A percentile compares a stretch with the other conserved stretches of the same genome.
phyloP scores from a whole-genome alignment of 2,113 vertebrate genomes.

The Mandrillus leucophaeus region DNA sequence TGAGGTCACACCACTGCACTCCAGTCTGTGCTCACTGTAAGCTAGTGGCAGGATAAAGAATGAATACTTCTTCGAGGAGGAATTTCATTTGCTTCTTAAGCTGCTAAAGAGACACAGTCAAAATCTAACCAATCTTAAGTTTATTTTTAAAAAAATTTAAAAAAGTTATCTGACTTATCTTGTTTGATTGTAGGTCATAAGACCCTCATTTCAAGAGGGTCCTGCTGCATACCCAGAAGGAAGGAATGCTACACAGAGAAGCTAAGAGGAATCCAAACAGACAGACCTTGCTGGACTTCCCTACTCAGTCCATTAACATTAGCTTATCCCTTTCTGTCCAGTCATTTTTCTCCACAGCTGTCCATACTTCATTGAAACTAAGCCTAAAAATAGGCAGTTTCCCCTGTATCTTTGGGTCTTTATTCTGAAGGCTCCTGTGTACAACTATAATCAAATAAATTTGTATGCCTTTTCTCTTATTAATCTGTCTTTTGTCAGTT shows the following conservation, averaged over 20 bases:
- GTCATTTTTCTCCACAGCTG: background rate
- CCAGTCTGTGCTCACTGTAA: background rate
- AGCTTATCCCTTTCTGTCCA: background rate
- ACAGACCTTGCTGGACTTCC: background rate
- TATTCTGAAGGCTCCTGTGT: background rate
- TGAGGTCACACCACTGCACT: too few species aligned
- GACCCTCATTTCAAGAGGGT: background rate
- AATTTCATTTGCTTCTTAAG: background rate
- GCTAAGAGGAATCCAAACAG: background rate
- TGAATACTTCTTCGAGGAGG: background rate
- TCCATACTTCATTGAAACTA: background rate
- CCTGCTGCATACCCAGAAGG: background rate
- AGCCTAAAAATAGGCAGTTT: background rate
- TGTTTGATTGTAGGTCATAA: background rate
- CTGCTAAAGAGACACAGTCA: background rate
- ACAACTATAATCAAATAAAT: background rate
- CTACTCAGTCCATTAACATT: background rate
- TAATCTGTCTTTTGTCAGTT: background rate
- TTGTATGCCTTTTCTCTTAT: background rate
- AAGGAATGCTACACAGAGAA: background rate
- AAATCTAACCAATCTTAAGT: background rate
- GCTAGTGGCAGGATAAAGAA: background rate
- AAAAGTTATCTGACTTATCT: background rate
- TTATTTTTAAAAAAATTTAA: background rate
- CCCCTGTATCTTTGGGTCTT: background rate